phyloP scores from a whole-genome alignment of 2,888 invertebrate species.

The Germaria angustata region DNA sequence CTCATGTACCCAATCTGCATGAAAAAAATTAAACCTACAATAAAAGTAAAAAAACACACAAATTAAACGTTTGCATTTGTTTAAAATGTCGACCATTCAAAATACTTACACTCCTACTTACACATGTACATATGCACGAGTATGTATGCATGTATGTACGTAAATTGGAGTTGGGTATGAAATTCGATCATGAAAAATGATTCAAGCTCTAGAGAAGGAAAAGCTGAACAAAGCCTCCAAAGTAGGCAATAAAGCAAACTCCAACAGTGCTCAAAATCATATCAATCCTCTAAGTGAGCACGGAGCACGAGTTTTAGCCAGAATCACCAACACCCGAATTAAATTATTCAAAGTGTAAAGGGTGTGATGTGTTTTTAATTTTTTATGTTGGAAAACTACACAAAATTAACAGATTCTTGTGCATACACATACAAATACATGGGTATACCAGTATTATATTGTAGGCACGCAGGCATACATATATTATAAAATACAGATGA shows the following conservation, averaged over 20 bases:
- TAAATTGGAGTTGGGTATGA: conserved; percentile 53
- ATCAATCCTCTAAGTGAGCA: conserved; percentile 67
- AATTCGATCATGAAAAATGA: conserved; percentile 75
- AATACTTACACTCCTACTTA: not conserved
- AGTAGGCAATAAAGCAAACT: conserved; percentile 62
- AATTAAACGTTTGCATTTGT: conserved; percentile 39
- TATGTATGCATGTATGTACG: not conserved
- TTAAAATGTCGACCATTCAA: conserved; percentile 39
- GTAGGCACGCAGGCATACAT: not conserved
- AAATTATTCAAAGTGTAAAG: conserved; percentile 49
- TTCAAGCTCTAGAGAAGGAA: conserved; percentile 51
- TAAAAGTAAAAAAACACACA: not conserved
- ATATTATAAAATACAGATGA: not conserved
- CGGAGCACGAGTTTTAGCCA: conserved; percentile 36
- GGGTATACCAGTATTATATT: too few species aligned
- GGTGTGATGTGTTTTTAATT: conserved; percentile 61
- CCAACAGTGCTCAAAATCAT: conserved; percentile 65
- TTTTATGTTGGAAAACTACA: too few species aligned
- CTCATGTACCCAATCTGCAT: conserved; percentile 43
- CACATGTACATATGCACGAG: not conserved
- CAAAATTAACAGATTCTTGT: conserved; percentile 15
- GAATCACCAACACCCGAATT: conserved; percentile 46
- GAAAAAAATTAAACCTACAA: not conserved
- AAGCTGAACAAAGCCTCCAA: conserved; percentile 35
- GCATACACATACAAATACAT: not conserved